Evolutionary conservation across 2,888 invertebrate genomes (phyloP).

Genomic region (Ypsolopha scabrella): DNA sequence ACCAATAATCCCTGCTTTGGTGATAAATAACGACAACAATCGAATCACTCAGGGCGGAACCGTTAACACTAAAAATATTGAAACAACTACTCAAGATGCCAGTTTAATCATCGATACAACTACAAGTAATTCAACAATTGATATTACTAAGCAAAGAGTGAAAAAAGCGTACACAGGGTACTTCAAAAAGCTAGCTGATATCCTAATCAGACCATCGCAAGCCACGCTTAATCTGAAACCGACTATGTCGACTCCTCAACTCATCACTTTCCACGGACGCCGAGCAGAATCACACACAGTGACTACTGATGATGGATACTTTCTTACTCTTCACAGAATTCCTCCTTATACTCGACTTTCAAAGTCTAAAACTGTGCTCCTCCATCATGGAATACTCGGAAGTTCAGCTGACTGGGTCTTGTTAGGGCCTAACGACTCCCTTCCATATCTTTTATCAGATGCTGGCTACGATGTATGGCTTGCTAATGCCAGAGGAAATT

Average conservation of each 20-base stretch:
- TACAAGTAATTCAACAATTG: too few species aligned
- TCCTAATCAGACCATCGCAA: too few species aligned
- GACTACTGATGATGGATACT: slow-evolving; percentile 38
- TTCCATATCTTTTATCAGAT: slow-evolving; percentile 64
- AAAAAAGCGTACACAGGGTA: too few species aligned
- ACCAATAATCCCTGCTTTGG: too few species aligned
- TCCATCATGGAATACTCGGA: slow-evolving; percentile 48
- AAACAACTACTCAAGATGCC: too few species aligned
- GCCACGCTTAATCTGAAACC: slow-evolving; percentile 19
- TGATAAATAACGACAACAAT: too few species aligned
- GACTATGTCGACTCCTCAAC: slow-evolving; percentile 34
- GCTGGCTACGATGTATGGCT: slow-evolving; percentile 72
- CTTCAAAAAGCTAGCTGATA: too few species aligned
- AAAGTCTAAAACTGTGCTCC: slow-evolving; percentile 24
- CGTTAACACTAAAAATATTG: too few species aligned
- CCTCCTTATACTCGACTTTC: slow-evolving; percentile 7
- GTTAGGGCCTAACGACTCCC: slow-evolving; percentile 36
- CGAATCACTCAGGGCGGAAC: too few species aligned
- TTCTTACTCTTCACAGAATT: slow-evolving; percentile 39
- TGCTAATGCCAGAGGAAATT: slow-evolving; percentile 56
- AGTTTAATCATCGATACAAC: too few species aligned
- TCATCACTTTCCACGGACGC: slow-evolving; percentile 35
- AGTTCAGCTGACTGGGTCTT: slow-evolving; percentile 54
- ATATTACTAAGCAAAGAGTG: too few species aligned
- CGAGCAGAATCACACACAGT: slow-evolving; percentile 36